phyloP scores from a whole-genome alignment of 2,113 vertebrate species.

The Microtus richardsoni region DNA sequence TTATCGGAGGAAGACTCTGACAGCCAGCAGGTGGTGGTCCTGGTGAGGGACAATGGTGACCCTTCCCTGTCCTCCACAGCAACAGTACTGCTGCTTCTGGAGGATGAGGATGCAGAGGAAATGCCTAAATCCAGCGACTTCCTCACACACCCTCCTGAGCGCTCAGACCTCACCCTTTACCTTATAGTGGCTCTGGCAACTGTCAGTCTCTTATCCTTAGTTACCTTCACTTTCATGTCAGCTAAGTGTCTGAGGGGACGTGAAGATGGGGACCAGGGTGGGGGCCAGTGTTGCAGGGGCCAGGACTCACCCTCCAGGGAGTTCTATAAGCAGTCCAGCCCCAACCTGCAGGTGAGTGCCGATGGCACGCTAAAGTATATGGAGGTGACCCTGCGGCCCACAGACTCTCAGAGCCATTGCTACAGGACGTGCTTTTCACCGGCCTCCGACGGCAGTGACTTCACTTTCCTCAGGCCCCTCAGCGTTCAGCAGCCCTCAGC shows the following conservation, averaged over 20 bases:
- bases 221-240: conserved; percentile 85
- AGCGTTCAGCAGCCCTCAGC: conserved; percentile 82
- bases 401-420: conserved; percentile 90
- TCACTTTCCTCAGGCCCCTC: conserved; percentile 90
- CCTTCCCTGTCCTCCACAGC: conserved; percentile 91
- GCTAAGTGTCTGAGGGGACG: conserved; percentile 85
- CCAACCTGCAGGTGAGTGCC: conserved; percentile 92
- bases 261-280: conserved; percentile 61
- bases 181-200: conserved; percentile 90
- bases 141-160: conserved; percentile 81
- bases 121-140: conserved; percentile 84
- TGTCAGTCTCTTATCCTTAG: conserved; percentile 84
- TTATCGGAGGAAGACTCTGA: conserved; percentile 88
- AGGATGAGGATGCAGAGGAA: conserved; percentile 87
- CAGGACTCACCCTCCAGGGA: conserved; percentile 83
- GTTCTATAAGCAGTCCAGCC: conserved; percentile 90
- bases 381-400: conserved; percentile 92
- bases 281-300: conserved; percentile 87
- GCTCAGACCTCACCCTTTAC: conserved; percentile 90
- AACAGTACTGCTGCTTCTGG: conserved; percentile 90
- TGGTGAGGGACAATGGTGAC: conserved; percentile 90
- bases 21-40: conserved; percentile 89
- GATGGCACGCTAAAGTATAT: conserved; percentile 95
- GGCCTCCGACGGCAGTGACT: conserved; percentile 90
- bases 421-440: conserved; percentile 92